Evolutionary conservation across 2,888 invertebrate species (phyloP).

Genomic region (Luperina testacea): DNA sequence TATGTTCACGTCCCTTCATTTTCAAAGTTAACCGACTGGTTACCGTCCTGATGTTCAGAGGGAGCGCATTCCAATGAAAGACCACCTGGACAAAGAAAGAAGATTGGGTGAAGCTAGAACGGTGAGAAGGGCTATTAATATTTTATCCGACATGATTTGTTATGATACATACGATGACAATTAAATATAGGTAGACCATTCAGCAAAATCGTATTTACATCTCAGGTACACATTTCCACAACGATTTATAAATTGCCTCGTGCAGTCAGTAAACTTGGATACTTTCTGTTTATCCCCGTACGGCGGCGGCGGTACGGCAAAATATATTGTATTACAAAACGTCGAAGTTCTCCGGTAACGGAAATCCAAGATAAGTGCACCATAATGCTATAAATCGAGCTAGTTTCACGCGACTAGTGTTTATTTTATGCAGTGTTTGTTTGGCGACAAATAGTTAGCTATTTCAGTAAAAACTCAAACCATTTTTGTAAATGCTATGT

Average conservation of each 20-base stretch:
- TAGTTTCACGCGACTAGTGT: slow-evolving; percentile 7
- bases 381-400: background rate
- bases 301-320: background rate
- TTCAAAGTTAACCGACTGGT: too few relatives aligned
- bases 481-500: background rate
- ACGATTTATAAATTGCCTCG: slow-evolving; percentile 5
- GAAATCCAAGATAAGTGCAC: slow-evolving; percentile 37
- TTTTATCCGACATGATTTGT: background rate
- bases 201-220: background rate
- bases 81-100: too few relatives aligned
- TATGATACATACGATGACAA: background rate
- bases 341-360: slow-evolving; percentile 7
- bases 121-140: background rate
- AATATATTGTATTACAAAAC: slow-evolving; percentile 1
- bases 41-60: too few relatives aligned
- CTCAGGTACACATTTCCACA: background rate
- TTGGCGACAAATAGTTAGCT: background rate
- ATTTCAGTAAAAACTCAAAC: background rate
- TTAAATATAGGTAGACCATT: background rate
- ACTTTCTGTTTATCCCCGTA: background rate
- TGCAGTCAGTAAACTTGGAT: background rate
- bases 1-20: too few relatives aligned
- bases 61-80: too few relatives aligned
- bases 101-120: too few relatives aligned
- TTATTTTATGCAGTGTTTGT: slow-evolving; percentile 12